phyloP scores from a whole-genome alignment of 2,888 invertebrate genomes.

The Coelogynopora nodosa region DNA sequence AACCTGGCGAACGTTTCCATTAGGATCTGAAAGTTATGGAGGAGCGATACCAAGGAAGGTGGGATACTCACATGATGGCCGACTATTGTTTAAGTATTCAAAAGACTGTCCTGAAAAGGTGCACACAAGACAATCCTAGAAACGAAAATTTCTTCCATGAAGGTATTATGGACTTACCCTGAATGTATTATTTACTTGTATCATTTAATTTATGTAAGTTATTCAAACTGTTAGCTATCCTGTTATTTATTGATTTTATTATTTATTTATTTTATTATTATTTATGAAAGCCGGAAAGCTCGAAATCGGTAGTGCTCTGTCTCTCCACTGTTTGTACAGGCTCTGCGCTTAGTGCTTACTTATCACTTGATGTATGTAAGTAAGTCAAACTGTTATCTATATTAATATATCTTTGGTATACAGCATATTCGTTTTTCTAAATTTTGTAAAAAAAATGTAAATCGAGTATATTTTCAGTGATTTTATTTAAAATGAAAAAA shows the following conservation, averaged over 20 bases:
- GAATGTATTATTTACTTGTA: slow-evolving; percentile 18
- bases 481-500: background rate
- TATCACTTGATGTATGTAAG: background rate
- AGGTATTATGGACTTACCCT: slow-evolving; percentile 16
- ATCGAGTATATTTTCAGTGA: background rate
- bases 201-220: background rate
- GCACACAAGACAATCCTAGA: slow-evolving; percentile 41
- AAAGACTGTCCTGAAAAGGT: slow-evolving; percentile 38
- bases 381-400: slow-evolving; percentile 24
- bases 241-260: background rate
- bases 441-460: background rate
- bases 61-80: slow-evolving; percentile 54
- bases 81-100: slow-evolving; percentile 53
- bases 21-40: slow-evolving; percentile 57
- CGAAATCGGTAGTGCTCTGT: too few species aligned
- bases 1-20: slow-evolving; percentile 59
- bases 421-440: background rate
- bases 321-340: too few species aligned
- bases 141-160: slow-evolving; percentile 29
- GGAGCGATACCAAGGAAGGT: slow-evolving; percentile 55
- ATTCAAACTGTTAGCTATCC: too few species aligned
- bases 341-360: too few species aligned
- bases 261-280: too few species aligned
- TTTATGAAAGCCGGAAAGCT: too few species aligned
- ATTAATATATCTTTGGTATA: background rate